Evolutionary conservation across 2,797 vertebrate genomes (phyloP), one percentile per base, ranked within the genome.

Genomic region (Sebastes cheni): DNA sequence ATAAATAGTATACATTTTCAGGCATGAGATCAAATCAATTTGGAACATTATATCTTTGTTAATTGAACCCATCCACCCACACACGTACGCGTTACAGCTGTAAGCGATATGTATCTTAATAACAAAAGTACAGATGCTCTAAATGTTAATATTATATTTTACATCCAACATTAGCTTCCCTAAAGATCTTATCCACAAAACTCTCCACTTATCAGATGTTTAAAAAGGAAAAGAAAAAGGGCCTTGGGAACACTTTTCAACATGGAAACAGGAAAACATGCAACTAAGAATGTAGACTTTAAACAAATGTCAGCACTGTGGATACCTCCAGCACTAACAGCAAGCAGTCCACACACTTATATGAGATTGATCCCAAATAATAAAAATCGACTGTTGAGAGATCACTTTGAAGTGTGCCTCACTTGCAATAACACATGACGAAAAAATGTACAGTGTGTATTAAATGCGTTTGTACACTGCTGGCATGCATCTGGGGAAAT

Each of bases 401-500:
- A 73, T 68, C 20, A 25, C 9, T 66, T 69, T 67, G 16, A 75
- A 69, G 12, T 11, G 6, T 18, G 9, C 13, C 27, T 52, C 11
- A 11, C 25, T 61, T 39, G 23, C 13, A 75, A n/a, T 55, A 73
- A 59, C 34, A 52, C 39, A 52, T 42, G 62, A 56, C 32, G 42
- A 3, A 79, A 1, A 79, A 77, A 58, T 73, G 59, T 11, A 70
- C 14, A 22, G 27, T 42, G 72, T 59, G 22, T 66, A 29, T 62
- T 70, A 60, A 84, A 88, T 65, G 4, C 18, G 34, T 75, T 65
- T 78, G 50, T 88, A 65, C 69, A 78, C 70, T 79, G 70, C 59
- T 86, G 77, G 69, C 75, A 62, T 72, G 75, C 55, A 83, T 89
- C 83, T 78, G 62, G 75, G 84, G 82, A 84, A 90, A 87, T 50